A percentile compares a stretch with the other conserved stretches of the same genome.
Conservation (phyloP, 2,797 vertebrate genomes). For the Crocodylus rhombifer region DNA sequence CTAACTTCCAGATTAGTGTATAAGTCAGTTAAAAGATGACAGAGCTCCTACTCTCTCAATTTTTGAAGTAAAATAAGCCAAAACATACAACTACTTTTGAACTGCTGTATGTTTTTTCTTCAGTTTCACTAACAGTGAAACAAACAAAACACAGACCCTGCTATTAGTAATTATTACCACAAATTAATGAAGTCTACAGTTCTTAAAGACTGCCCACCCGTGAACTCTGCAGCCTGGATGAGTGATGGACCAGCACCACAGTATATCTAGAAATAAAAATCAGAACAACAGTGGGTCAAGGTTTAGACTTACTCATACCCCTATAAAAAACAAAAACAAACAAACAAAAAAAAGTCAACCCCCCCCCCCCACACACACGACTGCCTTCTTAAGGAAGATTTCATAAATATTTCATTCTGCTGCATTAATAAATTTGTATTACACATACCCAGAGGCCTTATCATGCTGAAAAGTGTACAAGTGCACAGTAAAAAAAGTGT, state of each 20-base stretch:
- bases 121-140: neutral
- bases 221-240: neutral
- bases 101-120: neutral
- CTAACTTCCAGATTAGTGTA: too few species aligned
- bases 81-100: neutral
- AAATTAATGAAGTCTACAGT: neutral
- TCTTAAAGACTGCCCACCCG: neutral
- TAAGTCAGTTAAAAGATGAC: too few species aligned
- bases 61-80: too few species aligned
- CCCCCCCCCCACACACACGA: neutral
- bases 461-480: neutral
- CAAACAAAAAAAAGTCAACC: neutral
- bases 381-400: too few species aligned
- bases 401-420: too few species aligned
- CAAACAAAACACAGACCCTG: rapidly evolving
- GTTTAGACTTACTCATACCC: neutral
- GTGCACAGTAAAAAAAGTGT: neutral
- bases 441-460: neutral
- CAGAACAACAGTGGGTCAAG: neutral
- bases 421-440: neutral
- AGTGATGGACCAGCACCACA: neutral
- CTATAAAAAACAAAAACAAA: neutral
- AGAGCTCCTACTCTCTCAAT: too few species aligned
- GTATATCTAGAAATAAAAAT: neutral
- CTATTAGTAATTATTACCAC: neutral